phyloP scores from a whole-genome alignment of 2,888 invertebrate species.

The Andrena marginata region DNA sequence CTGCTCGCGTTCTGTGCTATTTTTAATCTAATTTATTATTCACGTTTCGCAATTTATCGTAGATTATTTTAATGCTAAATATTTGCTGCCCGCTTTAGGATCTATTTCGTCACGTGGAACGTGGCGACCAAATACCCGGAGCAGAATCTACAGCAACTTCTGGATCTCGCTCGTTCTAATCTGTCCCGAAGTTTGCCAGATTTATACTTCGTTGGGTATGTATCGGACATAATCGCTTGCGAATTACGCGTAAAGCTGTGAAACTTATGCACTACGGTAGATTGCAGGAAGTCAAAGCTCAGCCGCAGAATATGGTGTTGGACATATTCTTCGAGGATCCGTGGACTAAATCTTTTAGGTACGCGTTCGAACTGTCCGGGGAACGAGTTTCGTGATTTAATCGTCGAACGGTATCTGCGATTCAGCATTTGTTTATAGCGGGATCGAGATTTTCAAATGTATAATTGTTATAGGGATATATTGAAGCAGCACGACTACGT shows the following conservation, averaged over 20 bases:
- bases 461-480: conserved; percentile 86
- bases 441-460: background rate
- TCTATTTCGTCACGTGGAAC: conserved; percentile 96
- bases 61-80: conserved; percentile 7
- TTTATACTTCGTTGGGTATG: conserved; percentile 93
- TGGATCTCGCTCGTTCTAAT: conserved; percentile 89
- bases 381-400: background rate
- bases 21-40: background rate
- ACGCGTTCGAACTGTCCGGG: conserved; percentile 20
- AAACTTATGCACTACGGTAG: conserved; percentile 82
- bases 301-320: conserved; percentile 93
- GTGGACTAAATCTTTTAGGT: conserved; percentile 91
- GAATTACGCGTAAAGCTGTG: conserved; percentile 81
- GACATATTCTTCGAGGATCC: conserved; percentile 94
- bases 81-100: conserved; percentile 86
- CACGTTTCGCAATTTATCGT: background rate
- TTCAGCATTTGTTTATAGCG: background rate
- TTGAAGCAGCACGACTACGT: conserved; percentile 90
- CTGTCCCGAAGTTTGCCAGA: conserved; percentile 90
- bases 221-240: conserved; percentile 8
- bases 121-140: conserved; percentile 93
- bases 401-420: background rate
- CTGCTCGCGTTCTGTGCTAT: background rate
- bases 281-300: conserved; percentile 95
- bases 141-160: conserved; percentile 90